phyloP scores from a whole-genome alignment of 2,113 vertebrate genomes.

The Emydocephalus ijimae region DNA sequence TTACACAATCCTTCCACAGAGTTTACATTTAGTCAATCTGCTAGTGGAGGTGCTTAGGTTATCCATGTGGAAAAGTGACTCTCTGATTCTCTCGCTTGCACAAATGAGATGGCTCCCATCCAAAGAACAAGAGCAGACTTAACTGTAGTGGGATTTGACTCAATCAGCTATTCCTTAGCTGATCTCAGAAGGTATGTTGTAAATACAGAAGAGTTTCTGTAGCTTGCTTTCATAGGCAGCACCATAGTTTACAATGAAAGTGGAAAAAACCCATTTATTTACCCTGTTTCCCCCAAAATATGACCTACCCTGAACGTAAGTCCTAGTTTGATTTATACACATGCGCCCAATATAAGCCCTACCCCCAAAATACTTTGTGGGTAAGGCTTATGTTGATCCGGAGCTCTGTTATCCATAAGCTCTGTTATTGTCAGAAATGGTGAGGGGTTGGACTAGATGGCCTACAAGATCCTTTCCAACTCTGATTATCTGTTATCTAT shows the following conservation, averaged over 20 bases:
- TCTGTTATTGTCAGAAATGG: too few species aligned
- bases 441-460: too few species aligned
- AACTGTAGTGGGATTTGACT: neutral
- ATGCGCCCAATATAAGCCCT: too few species aligned
- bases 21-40: neutral
- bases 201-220: neutral
- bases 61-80: neutral
- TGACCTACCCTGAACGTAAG: too few species aligned
- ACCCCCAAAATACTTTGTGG: too few species aligned
- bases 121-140: neutral
- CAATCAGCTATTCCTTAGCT: neutral
- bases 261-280: neutral
- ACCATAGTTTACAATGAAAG: neutral
- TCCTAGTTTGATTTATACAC: too few species aligned
- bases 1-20: neutral
- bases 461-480: too few species aligned
- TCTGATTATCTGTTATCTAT: too few species aligned
- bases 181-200: neutral
- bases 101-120: neutral
- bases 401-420: too few species aligned
- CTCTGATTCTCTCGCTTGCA: neutral
- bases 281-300: too few species aligned
- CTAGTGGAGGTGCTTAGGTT: neutral
- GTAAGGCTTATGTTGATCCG: too few species aligned
- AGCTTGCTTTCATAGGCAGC: neutral